These are phyloP conservation scores for Ailurus styani DNA, from an alignment of 2,113 vertebrate species.

Conservation along the genomic window DNA sequence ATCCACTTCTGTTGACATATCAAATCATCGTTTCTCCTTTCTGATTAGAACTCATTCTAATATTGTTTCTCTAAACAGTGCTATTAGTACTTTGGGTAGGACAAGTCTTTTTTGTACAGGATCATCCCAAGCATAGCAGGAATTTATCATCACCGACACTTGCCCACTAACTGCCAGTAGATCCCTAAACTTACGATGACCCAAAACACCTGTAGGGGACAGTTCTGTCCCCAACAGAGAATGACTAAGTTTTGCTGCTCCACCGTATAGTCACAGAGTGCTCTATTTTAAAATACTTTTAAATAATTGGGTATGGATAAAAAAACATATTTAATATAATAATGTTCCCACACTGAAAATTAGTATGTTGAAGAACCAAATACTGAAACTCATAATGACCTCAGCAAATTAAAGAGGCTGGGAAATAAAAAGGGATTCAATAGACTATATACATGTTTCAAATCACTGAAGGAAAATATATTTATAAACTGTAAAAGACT, in stretches of 20 bases:
- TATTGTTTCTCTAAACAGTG: background rate
- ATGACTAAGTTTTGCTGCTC: background rate
- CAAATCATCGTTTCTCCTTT: background rate
- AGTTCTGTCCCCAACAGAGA: background rate
- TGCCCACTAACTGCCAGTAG: background rate
- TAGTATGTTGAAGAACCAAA: background rate
- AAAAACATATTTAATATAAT: background rate
- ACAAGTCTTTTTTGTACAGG: background rate
- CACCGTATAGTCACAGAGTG: background rate
- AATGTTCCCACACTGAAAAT: background rate
- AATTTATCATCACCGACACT: background rate
- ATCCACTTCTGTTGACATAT: background rate
- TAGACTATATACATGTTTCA: background rate
- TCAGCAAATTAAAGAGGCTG: background rate
- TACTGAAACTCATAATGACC: background rate
- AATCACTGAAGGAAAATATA: background rate
- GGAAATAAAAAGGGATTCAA: background rate
- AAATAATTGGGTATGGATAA: background rate
- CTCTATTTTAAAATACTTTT: background rate
- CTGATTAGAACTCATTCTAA: background rate
- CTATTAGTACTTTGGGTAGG: background rate
- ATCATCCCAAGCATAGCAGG: background rate
- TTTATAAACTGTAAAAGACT: background rate
- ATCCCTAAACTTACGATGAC: background rate
- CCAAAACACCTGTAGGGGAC: background rate